These are phyloP conservation scores for Cyrtorhinus lividipennis DNA, from an alignment of 1,140 invertebrate genomes.

Conservation along the genomic window DNA sequence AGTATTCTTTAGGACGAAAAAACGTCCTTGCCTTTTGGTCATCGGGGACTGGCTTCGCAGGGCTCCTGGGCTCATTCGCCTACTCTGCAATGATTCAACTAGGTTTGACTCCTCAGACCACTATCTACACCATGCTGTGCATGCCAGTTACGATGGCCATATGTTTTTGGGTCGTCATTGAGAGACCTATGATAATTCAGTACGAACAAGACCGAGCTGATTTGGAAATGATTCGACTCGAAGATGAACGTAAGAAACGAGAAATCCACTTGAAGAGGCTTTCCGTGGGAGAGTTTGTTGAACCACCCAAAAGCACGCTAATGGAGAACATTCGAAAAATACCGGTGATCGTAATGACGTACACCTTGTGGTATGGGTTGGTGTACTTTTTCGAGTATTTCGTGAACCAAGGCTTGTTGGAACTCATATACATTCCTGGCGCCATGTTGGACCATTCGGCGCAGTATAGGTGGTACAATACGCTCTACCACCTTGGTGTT, in stretches of 20 bases:
- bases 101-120: constrained; percentile 42
- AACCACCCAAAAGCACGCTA: no score
- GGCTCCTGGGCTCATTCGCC: constrained; percentile 59
- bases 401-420: constrained; percentile 78
- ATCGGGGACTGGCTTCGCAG: constrained; percentile 71
- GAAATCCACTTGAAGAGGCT: background rate
- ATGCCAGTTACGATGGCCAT: constrained; percentile 53
- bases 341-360: constrained; percentile 46
- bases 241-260: background rate
- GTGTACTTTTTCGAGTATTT: constrained; percentile 84
- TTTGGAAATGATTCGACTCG: background rate
- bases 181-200: constrained; percentile 10
- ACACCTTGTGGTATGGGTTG: constrained; percentile 60
- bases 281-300: background rate
- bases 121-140: constrained; percentile 56
- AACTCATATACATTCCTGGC: constrained; percentile 54
- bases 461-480: constrained; percentile 73
- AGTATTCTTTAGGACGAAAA: constrained; percentile 50
- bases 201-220: background rate
- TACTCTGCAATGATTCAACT: constrained; percentile 49
- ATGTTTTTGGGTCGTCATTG: constrained; percentile 28
- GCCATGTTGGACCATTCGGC: constrained; percentile 43
- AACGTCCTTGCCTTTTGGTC: constrained; percentile 69
- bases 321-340: constrained; percentile 38
- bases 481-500: constrained; percentile 73